Conservation (phyloP, 2,113 vertebrate genomes). For the Psittacara wagleri region DNA sequence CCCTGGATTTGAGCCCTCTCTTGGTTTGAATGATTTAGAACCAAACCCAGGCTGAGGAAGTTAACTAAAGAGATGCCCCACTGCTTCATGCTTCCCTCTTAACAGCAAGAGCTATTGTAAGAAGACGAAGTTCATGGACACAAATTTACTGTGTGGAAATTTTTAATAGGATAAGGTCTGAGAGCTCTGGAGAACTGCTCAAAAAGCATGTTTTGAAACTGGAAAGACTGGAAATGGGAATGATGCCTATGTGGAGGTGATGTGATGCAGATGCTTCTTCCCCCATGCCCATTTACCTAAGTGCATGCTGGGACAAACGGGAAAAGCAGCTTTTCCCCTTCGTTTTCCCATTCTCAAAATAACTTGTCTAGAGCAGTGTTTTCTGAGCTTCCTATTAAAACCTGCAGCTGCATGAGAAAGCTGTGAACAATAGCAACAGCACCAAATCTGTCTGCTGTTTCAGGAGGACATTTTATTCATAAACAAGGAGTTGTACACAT, state of each 20-base stretch:
- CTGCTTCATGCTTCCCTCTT: background rate
- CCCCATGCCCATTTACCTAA: accelerated
- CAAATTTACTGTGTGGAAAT: background rate
- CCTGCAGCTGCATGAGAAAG: background rate
- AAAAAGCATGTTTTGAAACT: background rate
- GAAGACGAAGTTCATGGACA: accelerated
- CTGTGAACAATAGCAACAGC: background rate
- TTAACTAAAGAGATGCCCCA: background rate
- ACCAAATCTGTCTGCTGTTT: background rate
- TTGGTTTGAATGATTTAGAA: background rate
- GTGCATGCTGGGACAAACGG: background rate
- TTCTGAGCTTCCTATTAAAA: background rate
- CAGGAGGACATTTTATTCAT: background rate
- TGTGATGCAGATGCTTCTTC: background rate
- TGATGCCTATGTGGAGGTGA: background rate
- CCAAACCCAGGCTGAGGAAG: background rate
- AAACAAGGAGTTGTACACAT: background rate
- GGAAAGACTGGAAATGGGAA: background rate
- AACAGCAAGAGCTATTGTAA: background rate
- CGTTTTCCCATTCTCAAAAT: background rate
- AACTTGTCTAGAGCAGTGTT: background rate
- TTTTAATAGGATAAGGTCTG: background rate
- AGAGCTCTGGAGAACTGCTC: background rate
- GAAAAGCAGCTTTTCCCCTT: background rate
- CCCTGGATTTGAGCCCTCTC: background rate